Evolutionary conservation across 2,113 vertebrate species (phyloP), one percentile per base, ranked within the genome.

Genomic region (Festucalex cinctus): DNA sequence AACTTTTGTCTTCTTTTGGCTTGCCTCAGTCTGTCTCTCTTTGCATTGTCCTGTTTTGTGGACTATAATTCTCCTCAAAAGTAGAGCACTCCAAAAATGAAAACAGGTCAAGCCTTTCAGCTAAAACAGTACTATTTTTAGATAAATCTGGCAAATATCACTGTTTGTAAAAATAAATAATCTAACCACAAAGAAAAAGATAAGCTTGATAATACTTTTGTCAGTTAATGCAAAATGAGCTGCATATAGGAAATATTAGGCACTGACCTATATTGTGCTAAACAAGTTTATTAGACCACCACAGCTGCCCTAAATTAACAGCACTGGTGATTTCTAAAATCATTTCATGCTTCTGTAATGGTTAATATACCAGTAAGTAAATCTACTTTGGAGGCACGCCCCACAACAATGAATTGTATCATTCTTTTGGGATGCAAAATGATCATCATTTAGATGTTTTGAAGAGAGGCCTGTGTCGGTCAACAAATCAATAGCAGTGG

Each of bases 101-200:
- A 61, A 61, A 61, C 20, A 12, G 58, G 58, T n/a, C 58, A 39
- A 20, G 58, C 58, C 58, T 39, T 60, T 39, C 9, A 60, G 32
- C 58, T 22, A 17, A 56, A 56, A 28, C 7, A 7, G 12, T 22
- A 9, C 2, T 4, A 17, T 12, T 35, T n/a, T 59, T 17, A 4
- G 32, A 37, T 36, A 12, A 3, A 37, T 39, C 9, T 60, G 17
- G 32, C 59, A 68, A 72, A 70, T 5, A 43, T 32, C 6, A 60
- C 10, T 12, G 63, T 59, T 36, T 59, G 26, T 19, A 26, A 37
- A n/a, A 59, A 59, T 32, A 36, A 59, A 59, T 36, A 59, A 59
- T 20, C 35, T 59, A 6, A 20, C 3, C 12, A 12, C 44, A 9
- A 53, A 36, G 46, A 10, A 56, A 12, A n/a, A 49, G 26, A 46